Evolutionary conservation across 2,113 vertebrate genomes (phyloP).

Genomic region (Gopherus flavomarginatus): DNA sequence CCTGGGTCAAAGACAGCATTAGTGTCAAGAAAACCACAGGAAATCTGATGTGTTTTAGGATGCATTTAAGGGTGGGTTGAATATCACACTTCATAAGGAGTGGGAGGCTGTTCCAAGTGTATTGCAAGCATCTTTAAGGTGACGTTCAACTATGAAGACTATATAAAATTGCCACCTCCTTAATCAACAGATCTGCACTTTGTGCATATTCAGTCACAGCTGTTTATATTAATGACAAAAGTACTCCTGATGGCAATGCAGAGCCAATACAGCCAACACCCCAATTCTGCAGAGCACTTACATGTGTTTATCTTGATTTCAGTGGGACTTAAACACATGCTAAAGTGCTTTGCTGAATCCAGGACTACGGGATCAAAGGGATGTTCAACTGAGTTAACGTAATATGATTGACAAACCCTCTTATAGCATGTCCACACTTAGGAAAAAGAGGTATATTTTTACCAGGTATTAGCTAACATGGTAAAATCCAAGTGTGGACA

Average conservation of each 20-base stretch:
- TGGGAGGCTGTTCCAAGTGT: neutral
- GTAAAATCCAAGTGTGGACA: constrained; percentile 17
- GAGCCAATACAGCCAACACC: constrained; percentile 55
- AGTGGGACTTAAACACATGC: constrained; percentile 14
- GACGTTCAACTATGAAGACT: neutral
- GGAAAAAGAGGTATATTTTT: constrained; percentile 59
- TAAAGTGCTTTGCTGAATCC: constrained; percentile 57
- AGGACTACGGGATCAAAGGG: constrained; percentile 47
- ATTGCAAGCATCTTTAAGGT: neutral
- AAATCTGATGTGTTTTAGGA: neutral
- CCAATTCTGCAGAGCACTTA: constrained; percentile 61
- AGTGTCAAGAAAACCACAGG: neutral
- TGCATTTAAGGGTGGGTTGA: neutral
- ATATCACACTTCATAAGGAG: neutral
- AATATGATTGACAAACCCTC: constrained; percentile 43
- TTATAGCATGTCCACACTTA: neutral
- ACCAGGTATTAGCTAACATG: constrained; percentile 44
- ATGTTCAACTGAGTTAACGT: constrained; percentile 56
- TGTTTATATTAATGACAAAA: constrained; percentile 51
- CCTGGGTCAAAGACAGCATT: neutral
- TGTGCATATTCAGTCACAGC: constrained; percentile 54
- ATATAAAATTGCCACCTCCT: neutral
- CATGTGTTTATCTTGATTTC: constrained; percentile 49
- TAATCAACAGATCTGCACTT: constrained; percentile 52
- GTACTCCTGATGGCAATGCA: constrained; percentile 44